These are phyloP conservation scores for Elgaria multicarinata DNA, from an alignment of 2,113 vertebrate species.

Conservation along the genomic window DNA sequence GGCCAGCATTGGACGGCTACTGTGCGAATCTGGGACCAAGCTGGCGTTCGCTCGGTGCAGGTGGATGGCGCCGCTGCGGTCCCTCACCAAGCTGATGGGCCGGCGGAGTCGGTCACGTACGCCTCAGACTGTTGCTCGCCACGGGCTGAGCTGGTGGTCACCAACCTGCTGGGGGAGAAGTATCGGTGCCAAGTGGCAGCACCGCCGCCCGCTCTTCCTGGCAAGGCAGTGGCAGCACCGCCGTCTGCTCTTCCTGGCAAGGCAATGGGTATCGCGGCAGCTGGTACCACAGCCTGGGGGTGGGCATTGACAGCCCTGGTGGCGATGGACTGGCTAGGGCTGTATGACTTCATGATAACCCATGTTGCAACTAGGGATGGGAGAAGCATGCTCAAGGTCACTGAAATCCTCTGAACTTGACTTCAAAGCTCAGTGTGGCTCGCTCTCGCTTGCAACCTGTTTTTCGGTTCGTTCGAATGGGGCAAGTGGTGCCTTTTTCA, in stretches of 20 bases:
- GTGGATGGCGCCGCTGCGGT: slow-evolving; percentile 70
- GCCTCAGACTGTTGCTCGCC: slow-evolving; percentile 76
- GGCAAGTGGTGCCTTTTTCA: too few relatives aligned
- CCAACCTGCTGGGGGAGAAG: slow-evolving; percentile 68
- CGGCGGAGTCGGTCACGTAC: slow-evolving; percentile 68
- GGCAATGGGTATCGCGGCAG: too few relatives aligned
- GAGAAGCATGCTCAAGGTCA: too few relatives aligned
- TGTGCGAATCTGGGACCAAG: slow-evolving; percentile 73
- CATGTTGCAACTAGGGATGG: too few relatives aligned
- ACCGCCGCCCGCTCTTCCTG: neutral
- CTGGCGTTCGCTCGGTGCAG: slow-evolving; percentile 75
- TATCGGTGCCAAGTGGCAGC: neutral
- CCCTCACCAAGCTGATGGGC: slow-evolving; percentile 60
- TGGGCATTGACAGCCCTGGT: neutral
- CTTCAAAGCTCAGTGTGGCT: too few relatives aligned
- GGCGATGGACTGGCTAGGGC: neutral
- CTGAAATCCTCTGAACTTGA: too few relatives aligned
- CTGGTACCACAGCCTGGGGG: neutral
- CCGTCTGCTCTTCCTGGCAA: neutral
- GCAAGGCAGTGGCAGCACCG: neutral
- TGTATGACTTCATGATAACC: neutral
- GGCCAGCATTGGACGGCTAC: slow-evolving; percentile 69
- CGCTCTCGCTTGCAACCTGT: too few relatives aligned
- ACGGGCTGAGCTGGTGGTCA: slow-evolving; percentile 72
- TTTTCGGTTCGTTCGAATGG: too few relatives aligned